These are phyloP conservation scores for Gastrophryne carolinensis DNA, from an alignment of 2,797 vertebrate genomes.

Conservation along the genomic window DNA sequence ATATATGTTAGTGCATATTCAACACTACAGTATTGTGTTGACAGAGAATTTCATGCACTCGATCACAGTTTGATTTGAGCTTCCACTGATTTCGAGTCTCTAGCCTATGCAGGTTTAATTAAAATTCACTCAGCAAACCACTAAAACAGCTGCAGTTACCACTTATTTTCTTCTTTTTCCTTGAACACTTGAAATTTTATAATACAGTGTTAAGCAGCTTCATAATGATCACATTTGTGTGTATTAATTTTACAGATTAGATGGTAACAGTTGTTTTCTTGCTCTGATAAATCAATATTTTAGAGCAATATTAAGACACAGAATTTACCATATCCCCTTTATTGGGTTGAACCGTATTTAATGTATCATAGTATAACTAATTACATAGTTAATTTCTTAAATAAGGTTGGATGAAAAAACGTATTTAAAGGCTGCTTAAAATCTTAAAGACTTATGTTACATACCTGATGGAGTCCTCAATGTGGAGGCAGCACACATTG, in stretches of 20 bases:
- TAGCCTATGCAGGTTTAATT: slow-evolving; percentile 25
- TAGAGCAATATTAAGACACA: background rate
- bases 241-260: slow-evolving; percentile 16
- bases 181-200: slow-evolving; percentile 4
- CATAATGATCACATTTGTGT: slow-evolving; percentile 26
- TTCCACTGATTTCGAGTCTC: slow-evolving; percentile 1
- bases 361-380: background rate
- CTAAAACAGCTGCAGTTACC: slow-evolving; percentile 33
- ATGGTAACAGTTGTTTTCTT: slow-evolving; percentile 17
- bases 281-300: background rate
- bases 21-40: background rate
- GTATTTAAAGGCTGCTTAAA: too few species aligned
- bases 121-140: slow-evolving; percentile 29
- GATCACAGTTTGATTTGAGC: slow-evolving; percentile 32
- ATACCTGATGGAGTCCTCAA: too few species aligned
- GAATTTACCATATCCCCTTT: background rate
- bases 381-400: background rate
- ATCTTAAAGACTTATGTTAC: background rate
- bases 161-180: background rate
- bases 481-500: too few species aligned
- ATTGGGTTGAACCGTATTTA: background rate
- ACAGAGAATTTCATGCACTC: slow-evolving; percentile 1
- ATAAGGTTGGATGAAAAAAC: background rate
- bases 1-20: background rate
- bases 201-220: slow-evolving; percentile 21